Percentiles rank a stretch among this genome's conserved stretches.
Conservation (phyloP, 2,888 invertebrate species). For the Trilocha varians region DNA sequence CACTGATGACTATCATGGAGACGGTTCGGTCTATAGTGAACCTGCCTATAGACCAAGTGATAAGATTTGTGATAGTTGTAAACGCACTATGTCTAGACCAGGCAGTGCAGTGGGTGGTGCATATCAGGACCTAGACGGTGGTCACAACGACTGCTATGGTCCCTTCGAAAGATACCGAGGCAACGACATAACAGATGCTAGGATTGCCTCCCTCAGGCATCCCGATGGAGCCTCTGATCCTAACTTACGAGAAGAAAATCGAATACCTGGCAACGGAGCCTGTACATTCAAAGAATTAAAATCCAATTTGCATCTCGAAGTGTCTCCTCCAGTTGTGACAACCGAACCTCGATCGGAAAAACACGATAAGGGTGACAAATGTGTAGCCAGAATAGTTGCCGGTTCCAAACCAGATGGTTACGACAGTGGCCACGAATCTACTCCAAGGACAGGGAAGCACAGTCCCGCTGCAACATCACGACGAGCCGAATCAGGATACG, state of each 20-base stretch:
- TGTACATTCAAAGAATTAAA: constrained; percentile 74
- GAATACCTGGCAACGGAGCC: constrained; percentile 76
- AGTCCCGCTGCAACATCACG: constrained; percentile 85
- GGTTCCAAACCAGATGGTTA: constrained; percentile 83
- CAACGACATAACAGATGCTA: constrained; percentile 66
- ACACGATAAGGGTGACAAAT: constrained; percentile 75
- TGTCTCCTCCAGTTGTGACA: constrained; percentile 71
- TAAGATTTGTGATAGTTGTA: constrained; percentile 84
- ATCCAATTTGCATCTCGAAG: constrained; percentile 62
- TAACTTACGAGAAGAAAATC: constrained; percentile 82
- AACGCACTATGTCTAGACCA: constrained; percentile 79
- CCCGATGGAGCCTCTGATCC: constrained; percentile 96
- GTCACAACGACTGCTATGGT: constrained; percentile 65
- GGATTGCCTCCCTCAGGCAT: constrained; percentile 84
- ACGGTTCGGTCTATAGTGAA: constrained; percentile 90
- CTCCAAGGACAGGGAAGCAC: constrained; percentile 86
- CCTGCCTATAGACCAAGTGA: constrained; percentile 83
- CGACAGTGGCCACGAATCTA: constrained; percentile 88
- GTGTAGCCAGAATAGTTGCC: constrained; percentile 77
- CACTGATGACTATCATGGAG: constrained; percentile 77
- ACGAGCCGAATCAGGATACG: constrained; percentile 91
- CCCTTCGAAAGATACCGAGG: constrained; percentile 78
- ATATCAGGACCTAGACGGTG: constrained; percentile 71
- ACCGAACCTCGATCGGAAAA: constrained; percentile 75
- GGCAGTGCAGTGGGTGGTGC: constrained; percentile 77